These are phyloP conservation scores for Macrotis lagotis DNA, from an alignment of 2,113 vertebrate species.

Conservation along the genomic window DNA sequence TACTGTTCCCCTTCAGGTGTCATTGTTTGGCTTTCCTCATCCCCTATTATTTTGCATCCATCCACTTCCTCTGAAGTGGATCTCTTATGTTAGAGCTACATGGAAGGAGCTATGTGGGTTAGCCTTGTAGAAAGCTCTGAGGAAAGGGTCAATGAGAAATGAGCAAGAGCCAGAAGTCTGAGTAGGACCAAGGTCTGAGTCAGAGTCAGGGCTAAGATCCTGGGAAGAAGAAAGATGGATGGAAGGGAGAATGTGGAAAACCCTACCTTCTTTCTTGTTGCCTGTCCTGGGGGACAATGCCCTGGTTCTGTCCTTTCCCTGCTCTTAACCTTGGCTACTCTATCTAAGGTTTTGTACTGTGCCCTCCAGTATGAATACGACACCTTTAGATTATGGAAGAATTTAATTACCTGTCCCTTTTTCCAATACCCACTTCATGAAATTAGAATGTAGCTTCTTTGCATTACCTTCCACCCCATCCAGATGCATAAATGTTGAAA, in stretches of 20 bases:
- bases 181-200: not conserved
- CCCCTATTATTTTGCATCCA: not conserved
- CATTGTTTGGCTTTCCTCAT: not conserved
- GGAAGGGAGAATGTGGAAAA: not conserved
- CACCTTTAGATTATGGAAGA: conserved; percentile 12
- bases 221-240: not conserved
- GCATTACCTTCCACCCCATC: conserved; percentile 6
- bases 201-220: not conserved
- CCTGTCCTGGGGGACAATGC: not conserved
- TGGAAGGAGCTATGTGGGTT: not conserved
- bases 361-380: not conserved
- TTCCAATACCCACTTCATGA: not conserved
- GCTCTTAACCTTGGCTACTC: too few relatives aligned
- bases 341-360: not conserved
- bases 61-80: not conserved
- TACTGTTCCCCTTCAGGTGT: not conserved
- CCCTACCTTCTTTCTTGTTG: not conserved
- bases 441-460: not conserved
- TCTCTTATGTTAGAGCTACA: not conserved
- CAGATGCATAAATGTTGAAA: conserved; percentile 51
- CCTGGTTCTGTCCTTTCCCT: not conserved
- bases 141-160: not conserved
- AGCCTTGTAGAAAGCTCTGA: not conserved
- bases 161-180: not conserved
- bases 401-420: conserved; percentile 49